Percentiles rank a stretch among this genome's conserved stretches.
Evolutionary conservation across 2,888 invertebrate species (phyloP).

Genomic region (Tribolium freemani): DNA sequence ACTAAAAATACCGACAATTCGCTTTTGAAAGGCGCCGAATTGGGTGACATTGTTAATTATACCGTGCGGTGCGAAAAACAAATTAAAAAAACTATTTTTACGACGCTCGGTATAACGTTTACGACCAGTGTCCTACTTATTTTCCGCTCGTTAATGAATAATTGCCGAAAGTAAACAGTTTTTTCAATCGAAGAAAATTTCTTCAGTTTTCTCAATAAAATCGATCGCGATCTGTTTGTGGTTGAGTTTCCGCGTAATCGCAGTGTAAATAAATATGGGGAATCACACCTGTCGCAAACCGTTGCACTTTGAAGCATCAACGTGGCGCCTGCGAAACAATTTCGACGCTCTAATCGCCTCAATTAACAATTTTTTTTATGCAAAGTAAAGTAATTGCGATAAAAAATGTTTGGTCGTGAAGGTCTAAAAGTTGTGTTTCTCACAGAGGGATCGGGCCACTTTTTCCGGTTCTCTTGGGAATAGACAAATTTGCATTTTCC

Average conservation of each 20-base stretch:
- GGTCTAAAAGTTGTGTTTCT: not conserved
- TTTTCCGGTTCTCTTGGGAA: slow-evolving; percentile 1
- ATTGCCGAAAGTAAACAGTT: not conserved
- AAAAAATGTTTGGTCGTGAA: not conserved
- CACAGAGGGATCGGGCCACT: not conserved
- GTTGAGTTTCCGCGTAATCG: slow-evolving; percentile 5
- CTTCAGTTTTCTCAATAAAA: not conserved
- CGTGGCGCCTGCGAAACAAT: not conserved
- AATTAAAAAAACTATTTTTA: not conserved
- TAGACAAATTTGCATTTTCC: slow-evolving; percentile 1
- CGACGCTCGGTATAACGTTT: not conserved
- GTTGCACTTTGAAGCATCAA: not conserved
- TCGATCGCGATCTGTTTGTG: not conserved
- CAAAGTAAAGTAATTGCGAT: not conserved
- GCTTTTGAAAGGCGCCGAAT: not conserved
- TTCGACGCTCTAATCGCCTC: not conserved
- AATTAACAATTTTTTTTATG: not conserved
- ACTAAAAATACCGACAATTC: not conserved
- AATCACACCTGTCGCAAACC: slow-evolving; percentile 20
- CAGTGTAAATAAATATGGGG: slow-evolving; percentile 14
- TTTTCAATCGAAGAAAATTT: too few species aligned
- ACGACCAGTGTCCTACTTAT: not conserved
- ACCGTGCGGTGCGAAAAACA: not conserved
- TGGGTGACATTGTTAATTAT: not conserved
- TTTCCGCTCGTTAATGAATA: not conserved